Evolutionary conservation across 1,140 invertebrate genomes (phyloP), one percentile per base, ranked within the genome.

Genomic region (Sipha flava): DNA sequence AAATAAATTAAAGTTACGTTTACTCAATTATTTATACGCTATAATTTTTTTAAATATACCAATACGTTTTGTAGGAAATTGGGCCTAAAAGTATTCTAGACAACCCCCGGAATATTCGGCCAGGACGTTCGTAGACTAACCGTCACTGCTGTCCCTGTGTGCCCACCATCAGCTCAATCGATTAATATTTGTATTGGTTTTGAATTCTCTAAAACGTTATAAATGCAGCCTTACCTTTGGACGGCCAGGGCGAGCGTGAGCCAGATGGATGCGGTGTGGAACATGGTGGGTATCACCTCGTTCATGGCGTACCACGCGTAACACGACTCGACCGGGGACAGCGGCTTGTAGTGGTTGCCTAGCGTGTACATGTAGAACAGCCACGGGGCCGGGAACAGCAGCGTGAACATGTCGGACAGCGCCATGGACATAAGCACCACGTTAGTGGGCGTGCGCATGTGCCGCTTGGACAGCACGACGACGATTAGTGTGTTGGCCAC

Each of bases 181-280:
- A n/a, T n/a, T n/a, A n/a, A n/a, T n/a, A n/a, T n/a, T n/a, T n/a
- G n/a, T n/a, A n/a, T n/a, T n/a, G n/a, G n/a, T n/a, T n/a, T n/a
- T n/a, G n/a, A n/a, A n/a, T n/a, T n/a, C n/a, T n/a, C n/a, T n/a
- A n/a, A n/a, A n/a, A n/a, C n/a, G n/a, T n/a, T n/a, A n/a, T n/a
- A n/a, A n/a, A n/a, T n/a, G n/a, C n/a, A n/a, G n/a, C 26, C 66
- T 68, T 83, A 85, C 73, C 93, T 88, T 86, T 97, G 95, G 1
- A 94, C 91, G 3, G 95, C 95, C 40, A 97, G 86, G 1, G 93
- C 91, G 79, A 96, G 85, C 0, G 95, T 96, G 80, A 96, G 86
- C 93, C 95, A 96, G 59, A 96, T 95, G 80, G 94, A 95, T 1
- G 94, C 93, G 1, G 95, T 96, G 87, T 96, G 95, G 85, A 95